Percentiles rank a stretch among this genome's conserved stretches.
phyloP scores from a whole-genome alignment of 2,888 invertebrate species.

The Sphaerophoria taeniata region DNA sequence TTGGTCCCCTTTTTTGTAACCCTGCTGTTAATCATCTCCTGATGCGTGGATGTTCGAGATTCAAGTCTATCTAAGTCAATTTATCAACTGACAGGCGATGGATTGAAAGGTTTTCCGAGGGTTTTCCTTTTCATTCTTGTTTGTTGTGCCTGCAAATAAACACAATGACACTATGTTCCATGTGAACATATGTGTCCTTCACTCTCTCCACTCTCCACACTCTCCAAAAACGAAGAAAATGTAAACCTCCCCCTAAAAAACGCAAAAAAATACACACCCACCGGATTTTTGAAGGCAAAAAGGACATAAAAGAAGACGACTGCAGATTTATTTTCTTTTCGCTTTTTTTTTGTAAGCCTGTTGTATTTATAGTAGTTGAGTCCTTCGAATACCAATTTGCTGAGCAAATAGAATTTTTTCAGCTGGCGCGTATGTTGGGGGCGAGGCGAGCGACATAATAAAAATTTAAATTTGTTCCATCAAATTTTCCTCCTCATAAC shows the following conservation, averaged over 20 bases:
- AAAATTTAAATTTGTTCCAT: slow-evolving; percentile 74
- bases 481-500: slow-evolving; percentile 67
- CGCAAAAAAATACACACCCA: slow-evolving; percentile 23
- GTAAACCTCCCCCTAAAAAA: slow-evolving; percentile 18
- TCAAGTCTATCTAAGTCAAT: slow-evolving; percentile 69
- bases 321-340: slow-evolving; percentile 63
- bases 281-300: slow-evolving; percentile 15
- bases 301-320: slow-evolving; percentile 66
- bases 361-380: slow-evolving; percentile 17
- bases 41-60: slow-evolving; percentile 39
- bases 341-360: slow-evolving; percentile 46
- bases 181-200: slow-evolving; percentile 66
- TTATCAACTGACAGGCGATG: slow-evolving; percentile 70
- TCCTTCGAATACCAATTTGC: slow-evolving; percentile 73
- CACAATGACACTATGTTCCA: slow-evolving; percentile 41
- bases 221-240: slow-evolving; percentile 10
- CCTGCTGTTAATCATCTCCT: slow-evolving; percentile 62
- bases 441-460: slow-evolving; percentile 66
- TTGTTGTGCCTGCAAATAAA: slow-evolving; percentile 55
- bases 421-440: slow-evolving; percentile 58
- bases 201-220: not conserved
- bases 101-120: slow-evolving; percentile 53
- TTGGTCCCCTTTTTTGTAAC: slow-evolving; percentile 8
- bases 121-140: slow-evolving; percentile 7
- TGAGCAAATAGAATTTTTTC: slow-evolving; percentile 73